Evolutionary conservation across 2,888 invertebrate species (phyloP).

Genomic region (Nycteola revayana): DNA sequence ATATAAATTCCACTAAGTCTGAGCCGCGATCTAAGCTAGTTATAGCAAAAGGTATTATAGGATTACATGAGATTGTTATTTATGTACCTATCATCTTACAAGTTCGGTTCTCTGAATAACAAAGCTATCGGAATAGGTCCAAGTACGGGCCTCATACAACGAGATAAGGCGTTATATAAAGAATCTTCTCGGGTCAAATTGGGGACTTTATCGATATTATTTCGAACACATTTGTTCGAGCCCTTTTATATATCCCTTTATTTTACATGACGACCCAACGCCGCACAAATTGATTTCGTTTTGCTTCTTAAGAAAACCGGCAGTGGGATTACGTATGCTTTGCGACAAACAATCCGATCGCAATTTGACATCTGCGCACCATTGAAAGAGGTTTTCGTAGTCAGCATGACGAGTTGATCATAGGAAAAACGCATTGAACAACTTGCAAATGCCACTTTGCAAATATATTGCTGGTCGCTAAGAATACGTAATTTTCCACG

Average conservation of each 20-base stretch:
- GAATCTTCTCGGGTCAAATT: conserved; percentile 54
- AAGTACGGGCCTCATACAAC: conserved; percentile 31
- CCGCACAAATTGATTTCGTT: conserved; percentile 54
- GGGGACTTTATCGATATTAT: conserved; percentile 62
- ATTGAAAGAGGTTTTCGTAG: no score
- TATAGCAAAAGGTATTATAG: conserved; percentile 19
- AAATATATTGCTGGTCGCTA: no score
- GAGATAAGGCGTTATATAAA: conserved; percentile 52
- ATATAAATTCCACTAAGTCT: conserved; percentile 1
- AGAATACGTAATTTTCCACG: no score
- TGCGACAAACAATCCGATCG: no score
- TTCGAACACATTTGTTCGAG: conserved; percentile 56
- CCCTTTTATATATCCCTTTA: conserved; percentile 51
- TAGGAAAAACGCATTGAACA: no score
- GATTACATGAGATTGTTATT: conserved; percentile 31
- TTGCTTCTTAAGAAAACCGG: no score
- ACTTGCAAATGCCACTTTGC: no score
- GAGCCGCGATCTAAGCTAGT: not conserved
- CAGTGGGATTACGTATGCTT: no score
- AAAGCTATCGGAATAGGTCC: conserved; percentile 30
- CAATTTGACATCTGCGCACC: no score
- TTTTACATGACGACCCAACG: conserved; percentile 52
- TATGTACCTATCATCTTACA: conserved; percentile 32
- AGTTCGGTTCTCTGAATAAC: conserved; percentile 45
- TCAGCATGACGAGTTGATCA: no score